Evolutionary conservation across 2,797 vertebrate genomes (phyloP), one percentile per base, ranked within the genome.

Genomic region (Neosalanx taihuensis): DNA sequence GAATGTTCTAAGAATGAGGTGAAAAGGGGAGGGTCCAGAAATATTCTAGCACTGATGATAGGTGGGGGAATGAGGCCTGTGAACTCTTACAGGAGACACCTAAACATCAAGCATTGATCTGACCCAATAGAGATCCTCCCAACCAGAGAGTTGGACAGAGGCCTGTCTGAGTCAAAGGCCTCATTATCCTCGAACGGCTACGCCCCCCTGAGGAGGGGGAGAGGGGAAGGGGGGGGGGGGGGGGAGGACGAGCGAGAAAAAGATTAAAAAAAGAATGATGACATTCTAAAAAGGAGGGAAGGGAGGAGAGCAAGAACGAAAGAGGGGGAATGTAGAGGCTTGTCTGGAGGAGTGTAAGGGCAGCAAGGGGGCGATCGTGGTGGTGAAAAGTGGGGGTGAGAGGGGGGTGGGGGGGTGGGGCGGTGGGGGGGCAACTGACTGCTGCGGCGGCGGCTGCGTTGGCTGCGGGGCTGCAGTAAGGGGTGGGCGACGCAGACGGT

Each of bases 401-500:
- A 26, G 10, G 63, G 64, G 31, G 7, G 23, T 1, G 10, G 63
- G 64, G 31, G 7, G 65, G 57, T 76, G 3, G 64, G 72, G 69
- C 46, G 64, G 58, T 29, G 67, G 75, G 73, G 41, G 41, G 41
- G 41, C 41, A 46, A 46, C 41, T 46, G 41, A 46, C 41, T 46
- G 37, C 37, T 41, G 41, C 41, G 41, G 10, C 12, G 41, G 41
- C 41, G 41, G 12, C 41, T 17, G 4, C 18, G 87, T 85, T 84
- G 89, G 87, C 87, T 84, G 87, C 37, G 72, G 77, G 84, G 85
- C 81, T 89, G 88, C 58, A 86, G 82, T 83, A 74, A 74, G 64
- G 67, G 73, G 73, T 60, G 85, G 69, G 67, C 76, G 72, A 60
- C 74, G 6, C 26, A 51, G 17, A 1, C 12, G 41, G 77, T 76